A percentile compares a stretch with the other conserved stretches of the same genome.
Evolutionary conservation across 2,797 vertebrate genomes (phyloP).

Genomic region (Echiichthys vipera): DNA sequence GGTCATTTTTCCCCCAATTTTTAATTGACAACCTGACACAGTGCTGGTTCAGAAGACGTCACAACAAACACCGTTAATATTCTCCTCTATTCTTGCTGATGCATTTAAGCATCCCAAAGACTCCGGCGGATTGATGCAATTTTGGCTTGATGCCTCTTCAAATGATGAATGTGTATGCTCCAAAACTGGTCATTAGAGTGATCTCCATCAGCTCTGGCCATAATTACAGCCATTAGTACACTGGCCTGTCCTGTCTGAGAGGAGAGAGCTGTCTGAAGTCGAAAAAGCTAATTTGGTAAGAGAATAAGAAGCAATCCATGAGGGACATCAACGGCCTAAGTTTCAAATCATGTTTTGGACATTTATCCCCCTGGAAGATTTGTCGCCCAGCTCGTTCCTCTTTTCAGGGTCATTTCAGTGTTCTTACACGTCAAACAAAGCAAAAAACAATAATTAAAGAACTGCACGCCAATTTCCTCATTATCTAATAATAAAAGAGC

Average conservation of each 20-base stretch:
- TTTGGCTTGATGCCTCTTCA: not conserved
- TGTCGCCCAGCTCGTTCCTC: too few species aligned
- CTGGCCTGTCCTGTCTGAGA: not conserved
- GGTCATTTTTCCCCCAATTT: too few species aligned
- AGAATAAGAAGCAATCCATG: too few species aligned
- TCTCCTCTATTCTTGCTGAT: too few species aligned
- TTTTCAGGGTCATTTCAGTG: not conserved
- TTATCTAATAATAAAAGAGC: not conserved
- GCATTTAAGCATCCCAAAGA: not conserved
- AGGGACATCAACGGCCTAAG: fast-evolving
- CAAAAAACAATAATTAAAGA: not conserved
- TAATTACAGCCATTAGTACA: not conserved
- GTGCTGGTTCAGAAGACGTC: too few species aligned
- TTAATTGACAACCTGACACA: too few species aligned
- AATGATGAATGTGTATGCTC: not conserved
- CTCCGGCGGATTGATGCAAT: not conserved
- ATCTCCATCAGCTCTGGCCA: too few species aligned
- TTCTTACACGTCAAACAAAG: not conserved
- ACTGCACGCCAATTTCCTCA: not conserved
- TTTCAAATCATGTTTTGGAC: not conserved
- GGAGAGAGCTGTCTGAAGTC: not conserved
- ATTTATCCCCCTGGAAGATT: not conserved
- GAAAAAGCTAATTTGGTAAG: fast-evolving
- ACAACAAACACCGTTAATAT: too few species aligned
- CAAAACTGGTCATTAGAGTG: not conserved